Evolutionary conservation across 2,113 vertebrate species (phyloP).

Genomic region (Sceloporus tristichus): DNA sequence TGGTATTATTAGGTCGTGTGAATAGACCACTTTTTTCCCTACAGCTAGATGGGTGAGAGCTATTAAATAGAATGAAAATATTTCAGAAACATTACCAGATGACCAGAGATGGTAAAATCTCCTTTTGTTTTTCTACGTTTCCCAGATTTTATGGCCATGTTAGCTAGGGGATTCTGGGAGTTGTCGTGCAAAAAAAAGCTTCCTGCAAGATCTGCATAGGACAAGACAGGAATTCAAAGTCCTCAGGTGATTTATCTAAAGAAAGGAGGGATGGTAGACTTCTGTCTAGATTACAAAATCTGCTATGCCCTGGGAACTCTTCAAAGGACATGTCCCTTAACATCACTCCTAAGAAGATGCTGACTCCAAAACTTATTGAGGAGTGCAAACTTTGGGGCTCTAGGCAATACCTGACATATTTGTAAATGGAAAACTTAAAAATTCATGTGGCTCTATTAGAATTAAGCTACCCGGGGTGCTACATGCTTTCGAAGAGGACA

Average conservation of each 20-base stretch:
- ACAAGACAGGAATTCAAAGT: conserved; percentile 30
- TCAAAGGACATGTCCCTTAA: conserved; percentile 51
- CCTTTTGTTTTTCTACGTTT: too few relatives aligned
- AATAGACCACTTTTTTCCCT: conserved; percentile 49
- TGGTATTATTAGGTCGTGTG: background rate
- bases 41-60: background rate
- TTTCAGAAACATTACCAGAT: too few relatives aligned
- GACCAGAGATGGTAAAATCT: too few relatives aligned
- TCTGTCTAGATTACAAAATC: conserved; percentile 30
- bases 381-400: conserved; percentile 48
- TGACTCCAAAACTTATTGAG: conserved; percentile 40
- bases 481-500: conserved; percentile 47
- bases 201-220: conserved; percentile 26
- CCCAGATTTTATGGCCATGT: too few relatives aligned
- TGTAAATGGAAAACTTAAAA: conserved; percentile 68
- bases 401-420: conserved; percentile 37
- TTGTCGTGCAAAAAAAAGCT: too few relatives aligned
- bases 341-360: conserved; percentile 47
- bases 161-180: too few relatives aligned
- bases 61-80: background rate
- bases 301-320: conserved; percentile 14
- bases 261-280: background rate
- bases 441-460: conserved; percentile 59
- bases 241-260: background rate
- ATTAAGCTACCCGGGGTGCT: conserved; percentile 63